A percentile compares a stretch with the other conserved stretches of the same genome.
These are phyloP conservation scores for Entelurus aequoreus DNA, from an alignment of 2,113 vertebrate species.

Conservation along the genomic window DNA sequence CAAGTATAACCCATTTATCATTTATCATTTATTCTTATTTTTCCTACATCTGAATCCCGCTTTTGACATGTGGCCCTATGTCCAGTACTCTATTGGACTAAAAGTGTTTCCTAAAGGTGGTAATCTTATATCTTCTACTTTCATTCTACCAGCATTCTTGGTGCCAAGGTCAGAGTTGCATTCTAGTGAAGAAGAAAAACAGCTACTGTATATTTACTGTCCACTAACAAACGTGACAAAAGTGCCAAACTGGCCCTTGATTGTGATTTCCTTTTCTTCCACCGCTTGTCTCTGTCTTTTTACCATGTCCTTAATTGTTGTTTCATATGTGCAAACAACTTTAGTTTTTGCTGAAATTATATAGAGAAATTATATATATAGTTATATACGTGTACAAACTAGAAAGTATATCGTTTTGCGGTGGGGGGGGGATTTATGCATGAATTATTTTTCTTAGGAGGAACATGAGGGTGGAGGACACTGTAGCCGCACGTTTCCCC, in stretches of 20 bases:
- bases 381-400: slow-evolving; percentile 72
- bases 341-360: slow-evolving; percentile 51
- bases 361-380: slow-evolving; percentile 73
- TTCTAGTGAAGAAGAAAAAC: slow-evolving; percentile 43
- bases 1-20: too few species aligned
- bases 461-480: slow-evolving; percentile 33
- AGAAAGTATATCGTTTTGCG: slow-evolving; percentile 70
- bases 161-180: slow-evolving; percentile 67
- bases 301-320: slow-evolving; percentile 42
- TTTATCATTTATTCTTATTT: too few species aligned
- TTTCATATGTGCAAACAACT: slow-evolving; percentile 47
- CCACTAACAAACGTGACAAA: slow-evolving; percentile 59
- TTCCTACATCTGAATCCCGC: slow-evolving; percentile 39
- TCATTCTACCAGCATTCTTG: slow-evolving; percentile 71
- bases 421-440: slow-evolving; percentile 71
- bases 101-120: too few species aligned
- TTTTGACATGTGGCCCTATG: slow-evolving; percentile 17
- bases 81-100: slow-evolving; percentile 18
- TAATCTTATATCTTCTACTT: slow-evolving; percentile 44
- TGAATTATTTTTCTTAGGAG: slow-evolving; percentile 69
- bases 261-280: slow-evolving; percentile 50
- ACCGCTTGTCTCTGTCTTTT: slow-evolving; percentile 30
- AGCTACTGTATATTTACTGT: slow-evolving; percentile 39
- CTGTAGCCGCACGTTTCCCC: slow-evolving; percentile 59
- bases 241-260: slow-evolving; percentile 68